Conservation (phyloP, 1,140 invertebrate genomes). For the Ceratina japonica region DNA sequence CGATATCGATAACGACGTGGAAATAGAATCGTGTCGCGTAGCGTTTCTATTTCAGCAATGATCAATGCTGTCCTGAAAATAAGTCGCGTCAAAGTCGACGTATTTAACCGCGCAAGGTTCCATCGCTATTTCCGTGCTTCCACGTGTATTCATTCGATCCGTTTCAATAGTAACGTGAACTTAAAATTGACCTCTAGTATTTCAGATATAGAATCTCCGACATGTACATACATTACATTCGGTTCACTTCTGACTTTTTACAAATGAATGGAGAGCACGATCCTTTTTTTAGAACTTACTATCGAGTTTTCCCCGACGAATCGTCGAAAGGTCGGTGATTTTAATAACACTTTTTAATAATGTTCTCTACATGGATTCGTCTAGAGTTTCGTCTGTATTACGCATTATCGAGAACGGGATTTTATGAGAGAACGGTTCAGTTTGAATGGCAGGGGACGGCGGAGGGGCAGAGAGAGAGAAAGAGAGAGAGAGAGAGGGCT, state of each 20-base stretch:
- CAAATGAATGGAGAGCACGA: no score
- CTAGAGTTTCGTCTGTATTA: no score
- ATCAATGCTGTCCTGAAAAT: conserved; percentile 11
- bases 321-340: no score
- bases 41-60: conserved; percentile 14
- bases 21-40: conserved; percentile 18
- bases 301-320: no score
- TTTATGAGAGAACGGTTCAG: neutral
- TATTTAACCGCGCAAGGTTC: conserved; percentile 4
- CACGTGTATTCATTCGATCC: neutral
- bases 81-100: conserved; percentile 26
- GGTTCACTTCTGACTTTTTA: no score
- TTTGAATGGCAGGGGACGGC: neutral
- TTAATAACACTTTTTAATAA: no score
- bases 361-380: no score
- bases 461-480: no score
- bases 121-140: neutral
- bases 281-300: no score
- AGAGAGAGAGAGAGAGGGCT: no score
- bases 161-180: neutral
- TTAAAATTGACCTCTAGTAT: neutral
- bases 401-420: neutral
- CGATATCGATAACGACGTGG: neutral
- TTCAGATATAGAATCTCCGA: neutral
- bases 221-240: neutral